Percentiles rank a stretch among this genome's conserved stretches.
Evolutionary conservation across 2,797 vertebrate species (phyloP).

Genomic region (Craterocephalus amniculus): DNA sequence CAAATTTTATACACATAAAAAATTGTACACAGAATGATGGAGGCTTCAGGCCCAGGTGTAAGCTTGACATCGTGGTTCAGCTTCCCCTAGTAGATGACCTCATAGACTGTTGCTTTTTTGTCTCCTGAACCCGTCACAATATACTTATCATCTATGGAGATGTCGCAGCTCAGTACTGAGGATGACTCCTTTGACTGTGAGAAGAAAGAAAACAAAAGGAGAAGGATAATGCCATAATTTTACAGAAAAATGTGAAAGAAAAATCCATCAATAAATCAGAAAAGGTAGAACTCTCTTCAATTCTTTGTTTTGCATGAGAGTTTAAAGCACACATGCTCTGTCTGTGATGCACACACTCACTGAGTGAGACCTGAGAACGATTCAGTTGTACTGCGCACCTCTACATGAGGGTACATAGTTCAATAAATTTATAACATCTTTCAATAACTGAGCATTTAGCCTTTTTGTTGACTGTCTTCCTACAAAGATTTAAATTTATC

Average conservation of each 20-base stretch:
- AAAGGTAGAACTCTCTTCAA: neutral
- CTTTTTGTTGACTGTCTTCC: neutral
- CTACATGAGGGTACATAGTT: neutral
- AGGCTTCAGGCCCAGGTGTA: slow-evolving; percentile 15
- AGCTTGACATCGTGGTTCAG: slow-evolving; percentile 12
- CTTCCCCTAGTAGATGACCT: slow-evolving; percentile 85
- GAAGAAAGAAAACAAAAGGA: slow-evolving; percentile 22
- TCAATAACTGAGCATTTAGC: neutral
- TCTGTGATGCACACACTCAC: neutral
- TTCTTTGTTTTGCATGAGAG: neutral
- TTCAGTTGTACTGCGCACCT: neutral
- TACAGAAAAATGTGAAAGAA: neutral
- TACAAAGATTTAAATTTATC: neutral
- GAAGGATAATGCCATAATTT: neutral
- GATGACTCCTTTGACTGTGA: slow-evolving; percentile 87
- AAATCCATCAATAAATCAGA: no score
- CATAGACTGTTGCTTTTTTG: slow-evolving; percentile 88
- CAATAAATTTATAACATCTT: neutral
- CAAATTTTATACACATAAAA: slow-evolving; percentile 56
- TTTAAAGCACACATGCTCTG: neutral
- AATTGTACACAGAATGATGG: slow-evolving; percentile 47
- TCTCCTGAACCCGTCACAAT: slow-evolving; percentile 88
- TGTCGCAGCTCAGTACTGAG: slow-evolving; percentile 88
- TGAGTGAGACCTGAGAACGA: neutral
- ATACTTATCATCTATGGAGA: slow-evolving; percentile 88